Evolutionary conservation across 2,113 vertebrate species (phyloP).

Genomic region (Poicephalus gulielmi): DNA sequence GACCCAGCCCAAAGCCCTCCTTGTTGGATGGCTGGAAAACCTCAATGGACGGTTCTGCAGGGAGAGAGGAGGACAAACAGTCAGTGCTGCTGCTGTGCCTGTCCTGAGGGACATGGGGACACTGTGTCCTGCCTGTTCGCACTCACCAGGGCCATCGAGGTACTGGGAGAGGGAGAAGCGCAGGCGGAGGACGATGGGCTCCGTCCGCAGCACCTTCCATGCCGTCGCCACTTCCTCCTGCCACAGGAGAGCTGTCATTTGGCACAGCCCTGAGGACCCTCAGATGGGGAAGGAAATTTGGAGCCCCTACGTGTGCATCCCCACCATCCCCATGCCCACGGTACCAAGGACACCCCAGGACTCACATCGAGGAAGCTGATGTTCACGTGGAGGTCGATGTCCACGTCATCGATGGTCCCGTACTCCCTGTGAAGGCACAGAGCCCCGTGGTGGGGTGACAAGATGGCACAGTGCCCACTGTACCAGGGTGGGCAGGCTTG

Average conservation of each 20-base stretch:
- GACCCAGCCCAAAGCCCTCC: conserved; percentile 94
- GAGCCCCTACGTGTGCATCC: accelerated
- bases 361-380: conserved; percentile 98
- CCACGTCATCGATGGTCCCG: conserved; percentile 96
- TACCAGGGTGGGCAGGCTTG: accelerated
- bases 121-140: accelerated
- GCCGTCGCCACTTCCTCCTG: conserved; percentile 99
- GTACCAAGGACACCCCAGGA: accelerated
- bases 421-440: conserved; percentile 85
- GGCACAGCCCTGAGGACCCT: accelerated
- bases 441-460: neutral
- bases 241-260: neutral
- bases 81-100: accelerated
- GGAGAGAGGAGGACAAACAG: accelerated
- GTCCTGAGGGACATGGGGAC: accelerated
- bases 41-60: conserved; percentile 93
- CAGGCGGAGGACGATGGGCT: conserved; percentile 93
- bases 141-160: conserved; percentile 97
- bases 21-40: conserved; percentile 99
- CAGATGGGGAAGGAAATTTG: accelerated
- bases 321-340: accelerated
- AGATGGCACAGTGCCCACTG: accelerated
- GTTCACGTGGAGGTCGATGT: conserved; percentile 97
- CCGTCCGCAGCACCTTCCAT: conserved; percentile 98
- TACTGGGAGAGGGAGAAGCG: conserved; percentile 99